Base-by-base conservation (phyloP, 2,888 invertebrate genomes). In the Serrognathus titanus region DNA sequence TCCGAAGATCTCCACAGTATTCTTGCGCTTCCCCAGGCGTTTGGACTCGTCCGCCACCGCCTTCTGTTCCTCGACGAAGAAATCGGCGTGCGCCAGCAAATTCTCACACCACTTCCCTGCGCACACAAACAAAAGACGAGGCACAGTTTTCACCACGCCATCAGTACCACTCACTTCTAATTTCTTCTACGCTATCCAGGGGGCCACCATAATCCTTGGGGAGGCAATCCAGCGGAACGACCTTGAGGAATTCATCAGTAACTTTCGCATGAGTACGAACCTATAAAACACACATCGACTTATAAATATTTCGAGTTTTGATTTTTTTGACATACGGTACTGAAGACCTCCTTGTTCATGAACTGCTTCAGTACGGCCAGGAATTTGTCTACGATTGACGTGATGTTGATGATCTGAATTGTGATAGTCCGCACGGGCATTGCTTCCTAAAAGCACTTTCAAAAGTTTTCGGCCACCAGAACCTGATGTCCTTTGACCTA, bases 301-400 rank as follows among this genome's bases (percentile, higher is more conserved):
- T 31, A 16, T 16, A 16, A 16, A 16, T 16, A 16, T 2, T 6
- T 20, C 4, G 2, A 31, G 4, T 31, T 1, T 6, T 31, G 6
- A 7, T 31, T 31, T 31, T 31, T 6, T 31, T 13, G 38, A 55
- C 60, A 46, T 58, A 85, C 68, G 43, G 82, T 74, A 38, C 78
- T 77, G 50, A 79, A 62, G 0, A 89, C 72, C 37, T 83, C 80
- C 66, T 87, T 87, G 69, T 85, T 87, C 80, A 89, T 82, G 68
- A 90, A 88, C 0, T 89, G 89, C 68, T 78, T 83, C 74, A 89
- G 78, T 62, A 90, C 69, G 60, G 83, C 81, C 75, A 89, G 72
- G 55, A 89, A 71, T 65, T 84, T 84, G 68, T 89, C 89, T 80
- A 89, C 84, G 62, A 88, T 85, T 1, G 81, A 78, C 0, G 85